phyloP scores from a whole-genome alignment of 1,140 invertebrate species.

The Drosophila pseudoobscura region DNA sequence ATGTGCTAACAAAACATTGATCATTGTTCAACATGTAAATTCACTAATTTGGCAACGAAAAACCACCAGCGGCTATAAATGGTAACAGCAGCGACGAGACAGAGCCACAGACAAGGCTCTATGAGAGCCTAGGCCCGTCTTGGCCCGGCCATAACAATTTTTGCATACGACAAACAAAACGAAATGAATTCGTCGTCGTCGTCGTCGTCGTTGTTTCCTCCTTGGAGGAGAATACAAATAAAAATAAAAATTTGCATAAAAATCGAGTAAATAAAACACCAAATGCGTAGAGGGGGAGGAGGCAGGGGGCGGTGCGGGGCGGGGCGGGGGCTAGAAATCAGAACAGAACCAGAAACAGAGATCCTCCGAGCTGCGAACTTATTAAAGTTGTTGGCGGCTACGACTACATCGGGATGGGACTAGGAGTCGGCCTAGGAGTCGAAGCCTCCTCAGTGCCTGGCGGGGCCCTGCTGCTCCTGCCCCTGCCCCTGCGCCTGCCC shows the following conservation, averaged over 20 bases:
- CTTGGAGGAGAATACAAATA: conserved; percentile 55
- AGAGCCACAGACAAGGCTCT: conserved; percentile 16
- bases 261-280: conserved; percentile 76
- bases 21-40: conserved; percentile 82
- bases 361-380: conserved; percentile 72
- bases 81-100: conserved; percentile 64
- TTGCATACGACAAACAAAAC: conserved; percentile 69
- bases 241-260: conserved; percentile 76
- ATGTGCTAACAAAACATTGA: conserved; percentile 82
- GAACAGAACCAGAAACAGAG: conserved; percentile 46
- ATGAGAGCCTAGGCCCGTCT: conserved; percentile 39
- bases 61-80: conserved; percentile 73
- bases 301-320: neutral
- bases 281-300: conserved; percentile 40
- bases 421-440: conserved; percentile 11
- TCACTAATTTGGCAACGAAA: conserved; percentile 80
- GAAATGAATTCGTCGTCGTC: conserved; percentile 70
- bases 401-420: no score
- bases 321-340: conserved; percentile 50
- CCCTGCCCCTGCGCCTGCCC: neutral
- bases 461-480: conserved; percentile 5
- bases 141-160: conserved; percentile 73
- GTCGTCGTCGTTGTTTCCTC: conserved; percentile 8
- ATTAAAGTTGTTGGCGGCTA: conserved; percentile 57
- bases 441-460: conserved; percentile 20